Evolutionary conservation across 2,888 invertebrate species (phyloP), one percentile per base, ranked within the genome.

Genomic region (Orthosia gracilis): DNA sequence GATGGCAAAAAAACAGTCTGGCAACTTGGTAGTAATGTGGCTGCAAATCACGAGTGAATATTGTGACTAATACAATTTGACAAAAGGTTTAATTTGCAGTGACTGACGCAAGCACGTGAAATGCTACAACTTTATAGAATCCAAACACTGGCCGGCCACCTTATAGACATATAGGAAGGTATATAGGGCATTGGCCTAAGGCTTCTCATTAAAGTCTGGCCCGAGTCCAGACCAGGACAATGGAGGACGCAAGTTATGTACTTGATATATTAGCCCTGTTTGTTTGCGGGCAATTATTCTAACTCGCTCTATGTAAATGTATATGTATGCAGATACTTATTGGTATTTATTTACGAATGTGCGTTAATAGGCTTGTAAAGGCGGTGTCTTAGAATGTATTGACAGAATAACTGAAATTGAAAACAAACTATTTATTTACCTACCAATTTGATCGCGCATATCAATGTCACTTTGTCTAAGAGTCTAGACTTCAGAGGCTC

Each of bases 131-230:
- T 26, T 26, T 26, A 26, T 26, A 26, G 26, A 26, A 26, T 65
- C 15, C 21, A 54, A 31, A 65, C 15, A 15, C 23, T 70, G n/a
- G 40, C 26, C 12, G 23, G 31, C 18, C 49, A 73, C 76, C 58
- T 26, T 58, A 26, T 50, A 52, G 47, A 23, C n/a, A n/a, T 50
- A 64, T 23, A 68, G 9, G 5, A 61, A 59, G 61, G 52, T 65
- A 77, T 65, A 26, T 52, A 55, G 69, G 55, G 65, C 65, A 74
- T 47, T 17, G 62, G 69, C 47, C 65, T 73, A 26, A 66, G 73
- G 75, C 68, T 64, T 78, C 78, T 78, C 77, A 85, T 83, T 85
- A 81, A 83, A 81, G 70, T 77, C 79, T 85, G 85, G 85, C 83
- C 40, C 58, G 61, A 69, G 76, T 83, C 85, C 85, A 85, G 73